Evolutionary conservation across 2,888 invertebrate species (phyloP).

Genomic region (Eilema sororculum): DNA sequence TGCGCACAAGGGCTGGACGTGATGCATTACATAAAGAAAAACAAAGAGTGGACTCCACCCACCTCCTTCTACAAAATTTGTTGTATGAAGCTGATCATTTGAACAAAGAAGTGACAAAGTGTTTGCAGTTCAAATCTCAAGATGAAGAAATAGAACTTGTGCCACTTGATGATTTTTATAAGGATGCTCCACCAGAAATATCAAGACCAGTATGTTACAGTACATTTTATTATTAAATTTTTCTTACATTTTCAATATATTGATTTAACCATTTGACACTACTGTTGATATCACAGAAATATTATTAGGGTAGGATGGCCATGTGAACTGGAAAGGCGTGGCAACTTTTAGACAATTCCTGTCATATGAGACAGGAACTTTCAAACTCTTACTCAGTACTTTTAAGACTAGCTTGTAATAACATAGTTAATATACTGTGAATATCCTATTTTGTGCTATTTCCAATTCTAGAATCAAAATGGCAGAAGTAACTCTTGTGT

Average conservation of each 20-base stretch:
- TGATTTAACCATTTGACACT: background rate
- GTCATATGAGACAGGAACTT: no score
- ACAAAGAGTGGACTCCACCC: slow-evolving; percentile 95
- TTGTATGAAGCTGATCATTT: slow-evolving; percentile 97
- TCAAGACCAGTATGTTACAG: slow-evolving; percentile 87
- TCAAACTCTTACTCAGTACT: no score
- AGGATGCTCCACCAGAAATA: slow-evolving; percentile 91
- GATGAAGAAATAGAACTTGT: slow-evolving; percentile 97
- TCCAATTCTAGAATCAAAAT: no score
- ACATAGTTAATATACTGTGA: no score
- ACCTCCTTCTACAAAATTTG: slow-evolving; percentile 96
- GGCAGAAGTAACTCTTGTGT: no score
- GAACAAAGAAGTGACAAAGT: slow-evolving; percentile 97
- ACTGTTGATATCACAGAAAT: no score
- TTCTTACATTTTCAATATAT: background rate
- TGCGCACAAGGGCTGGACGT: slow-evolving; percentile 93
- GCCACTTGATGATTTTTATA: slow-evolving; percentile 93
- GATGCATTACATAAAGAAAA: slow-evolving; percentile 94
- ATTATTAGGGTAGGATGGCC: no score
- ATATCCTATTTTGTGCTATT: no score
- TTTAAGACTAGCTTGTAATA: no score
- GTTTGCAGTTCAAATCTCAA: slow-evolving; percentile 97
- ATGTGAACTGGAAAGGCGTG: no score
- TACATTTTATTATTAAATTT: no score
- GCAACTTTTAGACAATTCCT: no score